phyloP scores from a whole-genome alignment of 1,140 invertebrate genomes.

The Gryllus bimaculatus region DNA sequence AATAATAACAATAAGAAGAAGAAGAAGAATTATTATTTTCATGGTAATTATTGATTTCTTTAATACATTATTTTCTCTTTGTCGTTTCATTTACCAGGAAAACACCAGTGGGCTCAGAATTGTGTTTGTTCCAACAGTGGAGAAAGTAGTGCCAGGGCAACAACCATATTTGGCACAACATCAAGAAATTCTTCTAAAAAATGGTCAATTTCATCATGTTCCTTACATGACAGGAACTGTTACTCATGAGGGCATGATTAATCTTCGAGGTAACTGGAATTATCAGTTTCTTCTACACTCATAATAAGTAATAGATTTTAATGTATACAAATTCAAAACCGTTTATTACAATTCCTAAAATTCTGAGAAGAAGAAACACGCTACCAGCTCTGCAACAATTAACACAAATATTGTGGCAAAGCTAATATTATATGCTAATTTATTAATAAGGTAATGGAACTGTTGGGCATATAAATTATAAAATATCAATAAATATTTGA shows the following conservation, averaged over 20 bases:
- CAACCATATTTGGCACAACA: slow-evolving; percentile 35
- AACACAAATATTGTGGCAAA: no score
- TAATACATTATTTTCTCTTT: background rate
- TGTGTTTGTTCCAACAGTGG: background rate
- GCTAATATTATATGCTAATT: no score
- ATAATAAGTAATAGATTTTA: background rate
- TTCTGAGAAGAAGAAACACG: no score
- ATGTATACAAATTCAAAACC: background rate
- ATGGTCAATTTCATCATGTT: slow-evolving; percentile 39
- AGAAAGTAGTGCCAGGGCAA: slow-evolving; percentile 16
- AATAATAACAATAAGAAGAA: no score
- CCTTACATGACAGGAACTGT: slow-evolving; percentile 51
- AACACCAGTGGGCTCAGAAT: background rate
- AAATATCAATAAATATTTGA: no score
- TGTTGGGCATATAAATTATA: no score
- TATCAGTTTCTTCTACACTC: background rate
- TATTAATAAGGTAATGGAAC: no score
- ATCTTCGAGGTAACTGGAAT: slow-evolving; percentile 30
- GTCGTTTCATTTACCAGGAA: background rate
- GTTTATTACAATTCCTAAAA: no score
- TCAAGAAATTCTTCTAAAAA: slow-evolving; percentile 25
- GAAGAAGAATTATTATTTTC: no score
- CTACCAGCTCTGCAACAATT: no score
- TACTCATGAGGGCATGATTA: slow-evolving; percentile 42
- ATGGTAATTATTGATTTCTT: background rate